Percentiles rank a stretch among this genome's conserved stretches.
These are phyloP conservation scores for Xanthia icteritia DNA, from an alignment of 2,888 invertebrate species.

Conservation along the genomic window DNA sequence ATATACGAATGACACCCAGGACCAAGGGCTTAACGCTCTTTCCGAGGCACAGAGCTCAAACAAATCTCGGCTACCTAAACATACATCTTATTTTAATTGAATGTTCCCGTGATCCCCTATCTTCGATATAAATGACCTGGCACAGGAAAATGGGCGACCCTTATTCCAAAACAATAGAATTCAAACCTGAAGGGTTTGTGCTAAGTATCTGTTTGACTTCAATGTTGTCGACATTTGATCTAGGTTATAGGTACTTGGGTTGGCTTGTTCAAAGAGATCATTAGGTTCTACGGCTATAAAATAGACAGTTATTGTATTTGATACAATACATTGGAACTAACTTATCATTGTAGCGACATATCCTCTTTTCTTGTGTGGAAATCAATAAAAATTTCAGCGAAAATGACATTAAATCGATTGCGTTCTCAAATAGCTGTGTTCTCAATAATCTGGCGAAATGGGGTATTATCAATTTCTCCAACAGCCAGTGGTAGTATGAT, in stretches of 20 bases:
- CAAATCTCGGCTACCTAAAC: not conserved
- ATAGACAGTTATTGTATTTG: not conserved
- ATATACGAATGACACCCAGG: not conserved
- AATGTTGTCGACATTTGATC: slow-evolving; percentile 6
- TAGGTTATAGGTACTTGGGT: not conserved
- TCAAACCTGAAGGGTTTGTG: not conserved
- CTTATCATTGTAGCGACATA: not conserved
- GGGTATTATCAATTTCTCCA: not conserved
- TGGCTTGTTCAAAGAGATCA: not conserved
- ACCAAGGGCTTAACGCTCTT: not conserved
- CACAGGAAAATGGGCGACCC: slow-evolving; percentile 16
- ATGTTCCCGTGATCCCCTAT: not conserved
- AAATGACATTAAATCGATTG: not conserved
- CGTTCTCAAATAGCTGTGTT: not conserved
- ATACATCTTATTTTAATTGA: slow-evolving; percentile 3
- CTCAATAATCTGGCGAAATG: not conserved
- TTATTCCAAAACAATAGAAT: slow-evolving; percentile 24
- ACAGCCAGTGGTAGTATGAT: not conserved
- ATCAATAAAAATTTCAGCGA: not conserved
- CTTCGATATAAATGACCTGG: slow-evolving; percentile 5
- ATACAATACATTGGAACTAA: not conserved
- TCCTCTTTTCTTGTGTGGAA: not conserved
- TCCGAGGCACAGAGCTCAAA: not conserved
- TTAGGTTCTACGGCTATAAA: not conserved
- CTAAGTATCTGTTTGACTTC: slow-evolving; percentile 20